Base-by-base conservation (phyloP, 2,113 vertebrate genomes). In the Corythoichthys haematopterus region DNA sequence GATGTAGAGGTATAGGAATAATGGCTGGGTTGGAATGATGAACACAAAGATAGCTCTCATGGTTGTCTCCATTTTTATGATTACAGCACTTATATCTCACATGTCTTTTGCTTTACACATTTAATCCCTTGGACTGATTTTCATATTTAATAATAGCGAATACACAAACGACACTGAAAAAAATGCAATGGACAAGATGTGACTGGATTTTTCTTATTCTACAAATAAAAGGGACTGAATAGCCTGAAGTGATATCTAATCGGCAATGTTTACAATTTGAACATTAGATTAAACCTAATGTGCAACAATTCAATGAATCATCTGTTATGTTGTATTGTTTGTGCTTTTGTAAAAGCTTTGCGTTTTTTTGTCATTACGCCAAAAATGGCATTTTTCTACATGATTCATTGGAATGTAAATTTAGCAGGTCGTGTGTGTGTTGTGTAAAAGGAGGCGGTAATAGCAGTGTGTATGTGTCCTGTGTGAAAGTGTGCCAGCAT, bases 401-500 rank as follows among this genome's bases (percentile, higher is more conserved):
- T 16, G 12, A 78, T 68, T 69, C 47, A 66, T 75, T 81, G 81
- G 88, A 89, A 89, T 87, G 88, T 87, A 84, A 67, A 76, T 69
- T 77, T 80, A 46, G 57, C 59, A 67, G 70, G 60, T 82, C 13
- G 68, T 74, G 69, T 77, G 64, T 80, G 72, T 82, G 75, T 84
- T 66, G 72, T 83, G 66, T 71, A 46, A 65, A 36, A 66, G 52
- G 78, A 16, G 58, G 64, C 75, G 62, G 69, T 64, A 50, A 55
- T 52, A n/a, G 43, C 57, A 56, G 52, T 64, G 57, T 74, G 58
- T 15, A 12, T 40, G 57, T 73, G 82, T 87, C 71, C 73, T 73
- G 76, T 87, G 84, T 88, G 80, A 76, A 88, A 83, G 45, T 78
- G 74, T 36, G 79, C 78, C 77, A 55, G 88, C 88, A 90, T 90